These are phyloP conservation scores for Hepsetus odoe DNA, from an alignment of 2,113 vertebrate genomes.

Conservation along the genomic window DNA sequence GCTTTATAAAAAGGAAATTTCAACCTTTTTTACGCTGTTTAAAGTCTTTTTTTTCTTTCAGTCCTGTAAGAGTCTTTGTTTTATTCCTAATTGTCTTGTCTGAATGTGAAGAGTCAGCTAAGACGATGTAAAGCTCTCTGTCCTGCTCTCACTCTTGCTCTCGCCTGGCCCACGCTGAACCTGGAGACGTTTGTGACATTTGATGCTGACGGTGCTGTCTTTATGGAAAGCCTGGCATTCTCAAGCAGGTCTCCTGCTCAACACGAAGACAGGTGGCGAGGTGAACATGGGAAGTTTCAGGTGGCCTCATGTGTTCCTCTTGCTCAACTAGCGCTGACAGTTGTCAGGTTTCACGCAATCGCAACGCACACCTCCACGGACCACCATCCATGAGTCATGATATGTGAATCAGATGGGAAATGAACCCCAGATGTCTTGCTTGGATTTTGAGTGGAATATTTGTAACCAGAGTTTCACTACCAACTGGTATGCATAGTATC, in stretches of 20 bases:
- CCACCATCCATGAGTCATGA: slow-evolving; percentile 33
- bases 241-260: slow-evolving; percentile 44
- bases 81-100: slow-evolving; percentile 70
- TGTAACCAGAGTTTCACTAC: not conserved
- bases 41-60: slow-evolving; percentile 57
- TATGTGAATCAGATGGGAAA: not conserved
- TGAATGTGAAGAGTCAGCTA: slow-evolving; percentile 61
- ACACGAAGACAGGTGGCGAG: slow-evolving; percentile 44
- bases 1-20: slow-evolving; percentile 67
- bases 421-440: not conserved
- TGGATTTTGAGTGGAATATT: not conserved
- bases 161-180: slow-evolving; percentile 47
- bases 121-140: slow-evolving; percentile 53
- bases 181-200: slow-evolving; percentile 63
- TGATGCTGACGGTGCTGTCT: slow-evolving; percentile 67
- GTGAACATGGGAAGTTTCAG: slow-evolving; percentile 29
- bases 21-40: slow-evolving; percentile 71
- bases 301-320: slow-evolving; percentile 20
- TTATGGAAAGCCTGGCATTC: slow-evolving; percentile 21
- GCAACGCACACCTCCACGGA: slow-evolving; percentile 9
- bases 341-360: slow-evolving; percentile 40
- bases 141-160: slow-evolving; percentile 15
- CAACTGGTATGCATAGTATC: not conserved
- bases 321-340: slow-evolving; percentile 8
- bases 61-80: slow-evolving; percentile 64